These are phyloP conservation scores for Eucera pruinosa DNA, from an alignment of 2,888 invertebrate genomes.

Conservation along the genomic window DNA sequence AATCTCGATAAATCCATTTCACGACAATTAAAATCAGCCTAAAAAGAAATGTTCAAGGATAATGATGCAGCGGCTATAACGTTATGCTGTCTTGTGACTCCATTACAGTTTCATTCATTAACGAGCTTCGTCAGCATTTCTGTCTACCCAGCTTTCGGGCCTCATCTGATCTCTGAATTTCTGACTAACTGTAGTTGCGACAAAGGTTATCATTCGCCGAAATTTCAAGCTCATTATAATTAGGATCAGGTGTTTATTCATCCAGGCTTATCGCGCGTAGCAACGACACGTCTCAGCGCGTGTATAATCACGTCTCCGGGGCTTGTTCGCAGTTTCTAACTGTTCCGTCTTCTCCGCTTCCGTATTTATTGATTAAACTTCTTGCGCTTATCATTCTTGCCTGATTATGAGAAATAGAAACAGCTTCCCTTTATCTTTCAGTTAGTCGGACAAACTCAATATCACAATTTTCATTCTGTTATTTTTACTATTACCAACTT, in stretches of 20 bases:
- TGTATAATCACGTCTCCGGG: constrained; percentile 37
- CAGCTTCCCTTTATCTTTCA: neutral
- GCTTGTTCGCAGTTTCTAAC: constrained; percentile 38
- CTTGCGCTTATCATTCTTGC: constrained; percentile 18
- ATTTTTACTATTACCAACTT: too few species aligned
- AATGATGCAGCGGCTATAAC: too few species aligned
- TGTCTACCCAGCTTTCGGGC: too few species aligned
- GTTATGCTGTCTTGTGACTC: neutral
- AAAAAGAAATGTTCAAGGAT: too few species aligned
- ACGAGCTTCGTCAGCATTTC: constrained; percentile 14
- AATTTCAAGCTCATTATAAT: constrained; percentile 35
- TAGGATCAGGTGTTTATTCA: constrained; percentile 24
- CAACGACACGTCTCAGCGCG: constrained; percentile 46
- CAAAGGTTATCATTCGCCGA: neutral
- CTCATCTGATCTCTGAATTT: neutral
- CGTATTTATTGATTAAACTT: constrained; percentile 45
- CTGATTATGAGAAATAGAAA: constrained; percentile 1
- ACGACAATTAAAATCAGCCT: too few species aligned
- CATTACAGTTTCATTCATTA: neutral
- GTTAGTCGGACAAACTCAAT: too few species aligned
- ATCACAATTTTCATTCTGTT: too few species aligned
- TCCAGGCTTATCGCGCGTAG: constrained; percentile 36
- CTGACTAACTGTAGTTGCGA: constrained; percentile 1
- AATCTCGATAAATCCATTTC: too few species aligned
- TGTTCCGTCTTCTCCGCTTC: constrained; percentile 28